These are phyloP conservation scores for Bombus vancouverensis DNA, from an alignment of 1,140 invertebrate species.

Conservation along the genomic window DNA sequence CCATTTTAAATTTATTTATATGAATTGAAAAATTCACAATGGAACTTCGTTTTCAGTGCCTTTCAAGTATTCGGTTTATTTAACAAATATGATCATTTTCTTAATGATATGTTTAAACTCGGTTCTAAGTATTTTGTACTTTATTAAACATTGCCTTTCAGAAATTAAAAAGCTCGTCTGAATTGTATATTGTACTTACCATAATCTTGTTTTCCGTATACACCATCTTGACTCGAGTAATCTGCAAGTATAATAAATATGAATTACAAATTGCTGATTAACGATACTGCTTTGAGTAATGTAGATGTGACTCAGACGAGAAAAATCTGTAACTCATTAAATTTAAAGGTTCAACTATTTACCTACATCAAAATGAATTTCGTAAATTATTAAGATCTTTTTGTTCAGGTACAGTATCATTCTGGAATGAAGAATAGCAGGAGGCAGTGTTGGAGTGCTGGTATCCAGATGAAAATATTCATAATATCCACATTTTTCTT, in stretches of 20 bases:
- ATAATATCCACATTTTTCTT: conserved; percentile 9
- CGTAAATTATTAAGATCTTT: background rate
- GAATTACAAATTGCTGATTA: conserved; percentile 9
- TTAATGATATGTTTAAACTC: background rate
- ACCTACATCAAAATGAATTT: conserved; percentile 3
- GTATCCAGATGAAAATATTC: conserved; percentile 41
- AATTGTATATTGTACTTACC: conserved; percentile 78
- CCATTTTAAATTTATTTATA: conserved; percentile 1
- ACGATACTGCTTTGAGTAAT: conserved; percentile 3
- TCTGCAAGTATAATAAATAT: conserved; percentile 72
- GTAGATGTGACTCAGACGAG: conserved; percentile 61
- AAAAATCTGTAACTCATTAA: conserved; percentile 50
- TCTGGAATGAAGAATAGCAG: conserved; percentile 60
- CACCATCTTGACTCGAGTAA: conserved; percentile 77
- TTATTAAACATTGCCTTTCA: background rate
- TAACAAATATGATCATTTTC: conserved; percentile 20
- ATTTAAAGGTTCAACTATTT: conserved; percentile 4
- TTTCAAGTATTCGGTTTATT: background rate
- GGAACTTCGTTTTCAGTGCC: background rate
- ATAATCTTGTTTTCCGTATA: conserved; percentile 80
- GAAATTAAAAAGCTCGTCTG: conserved; percentile 44
- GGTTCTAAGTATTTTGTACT: background rate
- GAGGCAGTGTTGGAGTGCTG: conserved; percentile 72
- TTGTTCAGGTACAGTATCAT: conserved; percentile 5
- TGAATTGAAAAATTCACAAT: conserved; percentile 19